Percentiles rank a stretch among this genome's conserved stretches.
phyloP scores from a whole-genome alignment of 2,113 vertebrate species.

The Psettodes erumei region DNA sequence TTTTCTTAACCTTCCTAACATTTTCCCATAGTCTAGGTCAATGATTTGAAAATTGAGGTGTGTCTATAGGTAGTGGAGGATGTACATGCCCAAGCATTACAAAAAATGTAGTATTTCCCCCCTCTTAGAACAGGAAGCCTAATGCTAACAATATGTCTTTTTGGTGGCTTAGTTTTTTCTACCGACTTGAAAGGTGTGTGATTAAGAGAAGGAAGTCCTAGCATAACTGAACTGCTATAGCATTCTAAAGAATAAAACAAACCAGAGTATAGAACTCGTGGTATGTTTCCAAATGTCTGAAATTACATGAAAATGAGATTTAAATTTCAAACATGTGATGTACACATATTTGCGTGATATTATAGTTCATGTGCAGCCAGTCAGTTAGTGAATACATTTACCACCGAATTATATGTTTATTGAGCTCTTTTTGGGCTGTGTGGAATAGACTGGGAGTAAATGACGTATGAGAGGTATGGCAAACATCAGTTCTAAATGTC shows the following conservation, averaged over 20 bases:
- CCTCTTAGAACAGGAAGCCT: not conserved
- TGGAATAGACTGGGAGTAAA: too few relatives aligned
- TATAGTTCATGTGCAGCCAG: too few relatives aligned
- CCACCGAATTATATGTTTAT: not conserved
- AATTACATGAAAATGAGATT: not conserved
- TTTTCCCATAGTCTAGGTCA: not conserved
- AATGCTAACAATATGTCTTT: not conserved
- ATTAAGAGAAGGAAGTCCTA: not conserved
- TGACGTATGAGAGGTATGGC: too few relatives aligned
- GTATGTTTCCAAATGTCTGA: not conserved
- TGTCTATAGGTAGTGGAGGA: too few relatives aligned
- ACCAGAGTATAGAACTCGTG: not conserved
- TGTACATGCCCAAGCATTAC: not conserved
- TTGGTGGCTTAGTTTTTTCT: conserved; percentile 18
- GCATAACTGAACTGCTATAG: not conserved
- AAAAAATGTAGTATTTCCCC: not conserved
- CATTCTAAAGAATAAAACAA: not conserved
- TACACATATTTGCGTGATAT: too few relatives aligned
- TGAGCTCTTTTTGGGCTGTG: too few relatives aligned
- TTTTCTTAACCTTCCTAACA: too few relatives aligned
- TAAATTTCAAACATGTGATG: not conserved
- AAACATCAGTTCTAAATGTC: too few relatives aligned
- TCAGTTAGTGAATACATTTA: too few relatives aligned
- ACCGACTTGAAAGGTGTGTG: not conserved
- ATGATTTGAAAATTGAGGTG: too few relatives aligned